Evolutionary conservation across 2,113 vertebrate species (phyloP).

Genomic region (Anser cygnoides): DNA sequence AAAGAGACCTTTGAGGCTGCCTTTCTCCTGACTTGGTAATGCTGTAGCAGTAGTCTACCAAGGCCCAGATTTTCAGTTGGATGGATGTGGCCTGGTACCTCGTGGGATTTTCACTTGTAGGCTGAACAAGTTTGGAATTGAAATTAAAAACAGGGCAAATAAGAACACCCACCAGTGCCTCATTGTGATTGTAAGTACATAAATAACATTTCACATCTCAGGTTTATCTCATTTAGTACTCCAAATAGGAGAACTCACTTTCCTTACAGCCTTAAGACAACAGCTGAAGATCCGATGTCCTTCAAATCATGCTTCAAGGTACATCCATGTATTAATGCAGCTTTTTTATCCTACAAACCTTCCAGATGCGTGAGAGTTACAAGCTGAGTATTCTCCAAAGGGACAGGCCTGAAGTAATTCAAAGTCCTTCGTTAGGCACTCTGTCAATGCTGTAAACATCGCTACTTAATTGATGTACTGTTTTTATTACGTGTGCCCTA

Average conservation of each 20-base stretch:
- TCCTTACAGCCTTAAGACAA: neutral
- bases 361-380: conserved; percentile 23
- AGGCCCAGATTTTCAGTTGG: conserved; percentile 13
- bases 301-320: conserved; percentile 1
- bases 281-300: neutral
- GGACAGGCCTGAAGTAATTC: conserved; percentile 19
- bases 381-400: conserved; percentile 26
- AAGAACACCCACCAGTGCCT: conserved; percentile 35
- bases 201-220: conserved; percentile 20
- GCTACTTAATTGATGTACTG: conserved; percentile 51
- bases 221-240: neutral
- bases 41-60: neutral
- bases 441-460: conserved; percentile 34
- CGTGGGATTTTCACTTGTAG: neutral
- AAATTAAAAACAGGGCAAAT: conserved; percentile 47
- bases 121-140: conserved; percentile 48
- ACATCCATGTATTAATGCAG: neutral
- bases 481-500: conserved; percentile 34
- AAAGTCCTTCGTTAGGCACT: conserved; percentile 51
- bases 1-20: neutral
- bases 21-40: neutral
- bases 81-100: neutral
- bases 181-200: conserved; percentile 2
- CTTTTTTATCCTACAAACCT: conserved; percentile 1
- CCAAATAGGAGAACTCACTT: neutral